Evolutionary conservation across 1,140 invertebrate species (phyloP).

Genomic region (Bicyclus anynana): DNA sequence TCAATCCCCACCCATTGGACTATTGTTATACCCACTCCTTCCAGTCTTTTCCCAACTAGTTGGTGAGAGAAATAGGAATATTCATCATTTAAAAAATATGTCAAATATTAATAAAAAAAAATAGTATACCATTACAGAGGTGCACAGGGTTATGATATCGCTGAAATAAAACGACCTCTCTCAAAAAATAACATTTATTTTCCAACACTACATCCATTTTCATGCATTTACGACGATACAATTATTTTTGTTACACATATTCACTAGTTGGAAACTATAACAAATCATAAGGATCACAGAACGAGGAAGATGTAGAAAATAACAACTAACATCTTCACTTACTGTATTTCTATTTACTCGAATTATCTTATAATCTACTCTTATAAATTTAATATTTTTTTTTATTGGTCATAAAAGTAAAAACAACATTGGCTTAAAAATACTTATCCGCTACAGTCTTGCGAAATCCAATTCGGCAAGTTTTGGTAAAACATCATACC

Average conservation of each 20-base stretch:
- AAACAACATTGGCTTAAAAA: slow-evolving; percentile 62
- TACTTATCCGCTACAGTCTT: slow-evolving; percentile 56
- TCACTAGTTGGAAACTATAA: slow-evolving; percentile 60
- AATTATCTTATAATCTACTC: slow-evolving; percentile 52
- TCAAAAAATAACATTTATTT: slow-evolving; percentile 74
- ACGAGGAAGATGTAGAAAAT: slow-evolving; percentile 64
- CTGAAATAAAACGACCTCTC: slow-evolving; percentile 24
- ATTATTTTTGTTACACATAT: slow-evolving; percentile 53
- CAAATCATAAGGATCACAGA: slow-evolving; percentile 72
- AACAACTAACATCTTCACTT: slow-evolving; percentile 60
- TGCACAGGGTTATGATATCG: neutral
- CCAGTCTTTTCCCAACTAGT: too few relatives aligned
- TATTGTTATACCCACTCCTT: too few relatives aligned
- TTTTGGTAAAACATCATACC: neutral
- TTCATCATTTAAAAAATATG: too few relatives aligned
- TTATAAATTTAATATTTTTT: slow-evolving; percentile 57
- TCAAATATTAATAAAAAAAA: too few relatives aligned
- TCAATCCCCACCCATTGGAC: too few relatives aligned
- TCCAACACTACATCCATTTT: slow-evolving; percentile 64
- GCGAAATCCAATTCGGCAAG: slow-evolving; percentile 33
- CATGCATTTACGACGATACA: slow-evolving; percentile 67
- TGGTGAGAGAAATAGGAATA: too few relatives aligned
- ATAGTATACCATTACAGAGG: too few relatives aligned
- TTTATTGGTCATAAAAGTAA: slow-evolving; percentile 70
- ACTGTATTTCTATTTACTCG: slow-evolving; percentile 50